Evolutionary conservation across 2,888 invertebrate genomes (phyloP).

Genomic region (Bhutanitis thaidina): DNA sequence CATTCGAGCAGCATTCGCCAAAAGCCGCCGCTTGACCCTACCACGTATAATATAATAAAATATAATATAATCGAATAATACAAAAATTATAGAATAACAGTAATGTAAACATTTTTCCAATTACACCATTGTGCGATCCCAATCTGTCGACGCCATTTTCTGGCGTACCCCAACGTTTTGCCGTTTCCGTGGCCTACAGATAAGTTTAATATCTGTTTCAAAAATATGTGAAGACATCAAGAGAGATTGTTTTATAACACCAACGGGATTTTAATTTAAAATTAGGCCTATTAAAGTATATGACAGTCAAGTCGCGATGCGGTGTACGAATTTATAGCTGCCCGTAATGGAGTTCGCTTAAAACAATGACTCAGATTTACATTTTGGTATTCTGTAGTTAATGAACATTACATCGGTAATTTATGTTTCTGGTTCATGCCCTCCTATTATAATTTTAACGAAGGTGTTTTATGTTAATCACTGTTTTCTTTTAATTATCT

Average conservation of each 20-base stretch:
- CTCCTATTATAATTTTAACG: slow-evolving; percentile 11
- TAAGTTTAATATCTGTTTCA: no score
- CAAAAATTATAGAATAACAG: no score
- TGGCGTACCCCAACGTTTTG: no score
- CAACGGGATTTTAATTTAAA: slow-evolving; percentile 1
- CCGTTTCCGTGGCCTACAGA: no score
- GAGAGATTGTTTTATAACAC: not conserved
- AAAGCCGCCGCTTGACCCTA: no score
- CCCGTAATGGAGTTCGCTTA: slow-evolving; percentile 18
- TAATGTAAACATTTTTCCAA: no score
- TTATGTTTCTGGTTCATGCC: slow-evolving; percentile 13
- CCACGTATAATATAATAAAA: no score
- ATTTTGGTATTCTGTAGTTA: slow-evolving; percentile 16
- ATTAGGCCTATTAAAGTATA: slow-evolving; percentile 14
- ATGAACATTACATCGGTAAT: slow-evolving; percentile 16
- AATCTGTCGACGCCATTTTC: no score
- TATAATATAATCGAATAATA: no score
- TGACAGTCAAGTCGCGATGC: slow-evolving; percentile 8
- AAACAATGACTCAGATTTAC: slow-evolving; percentile 18
- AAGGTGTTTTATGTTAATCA: not conserved
- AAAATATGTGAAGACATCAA: not conserved
- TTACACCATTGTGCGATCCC: no score
- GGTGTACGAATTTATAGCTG: slow-evolving; percentile 2
- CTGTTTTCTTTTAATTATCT: no score
- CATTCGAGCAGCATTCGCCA: no score